phyloP scores from a whole-genome alignment of 2,113 vertebrate species.

The Amphiprion ocellaris region DNA sequence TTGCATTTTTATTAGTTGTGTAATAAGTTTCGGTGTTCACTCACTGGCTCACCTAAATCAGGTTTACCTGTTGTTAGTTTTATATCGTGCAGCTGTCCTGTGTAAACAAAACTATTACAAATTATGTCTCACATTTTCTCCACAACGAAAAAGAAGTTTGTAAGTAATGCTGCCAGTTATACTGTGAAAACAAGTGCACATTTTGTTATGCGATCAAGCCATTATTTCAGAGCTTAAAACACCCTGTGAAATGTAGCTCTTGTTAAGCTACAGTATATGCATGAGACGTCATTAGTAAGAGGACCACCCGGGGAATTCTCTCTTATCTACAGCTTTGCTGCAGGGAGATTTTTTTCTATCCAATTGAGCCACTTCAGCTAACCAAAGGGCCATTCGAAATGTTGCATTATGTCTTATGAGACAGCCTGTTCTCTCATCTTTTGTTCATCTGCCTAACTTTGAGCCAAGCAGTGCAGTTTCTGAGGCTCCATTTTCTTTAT shows the following conservation, averaged over 20 bases:
- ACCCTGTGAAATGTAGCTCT: constrained; percentile 12
- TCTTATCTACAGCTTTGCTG: constrained; percentile 33
- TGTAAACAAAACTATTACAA: neutral
- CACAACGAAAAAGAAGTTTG: neutral
- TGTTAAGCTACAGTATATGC: constrained; percentile 5
- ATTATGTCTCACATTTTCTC: constrained; percentile 13
- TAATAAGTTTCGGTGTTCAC: neutral
- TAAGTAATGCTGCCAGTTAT: neutral
- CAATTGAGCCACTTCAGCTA: constrained; percentile 11
- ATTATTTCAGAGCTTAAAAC: constrained; percentile 22
- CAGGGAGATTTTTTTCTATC: constrained; percentile 22
- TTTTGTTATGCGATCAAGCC: neutral
- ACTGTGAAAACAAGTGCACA: neutral
- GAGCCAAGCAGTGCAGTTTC: constrained; percentile 5
- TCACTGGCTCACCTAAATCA: neutral
- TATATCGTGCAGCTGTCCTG: constrained; percentile 1
- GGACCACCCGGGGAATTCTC: constrained; percentile 7
- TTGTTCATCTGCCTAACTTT: constrained; percentile 27
- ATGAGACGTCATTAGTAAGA: constrained; percentile 18
- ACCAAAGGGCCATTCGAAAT: constrained; percentile 35
- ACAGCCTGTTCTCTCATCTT: constrained; percentile 38
- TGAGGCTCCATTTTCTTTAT: constrained; percentile 20
- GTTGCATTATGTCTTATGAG: constrained; percentile 31
- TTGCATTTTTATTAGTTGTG: constrained; percentile 3
- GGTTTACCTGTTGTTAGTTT: constrained; percentile 9